Conservation (phyloP, 2,888 invertebrate genomes). For the Crematogaster levior region DNA sequence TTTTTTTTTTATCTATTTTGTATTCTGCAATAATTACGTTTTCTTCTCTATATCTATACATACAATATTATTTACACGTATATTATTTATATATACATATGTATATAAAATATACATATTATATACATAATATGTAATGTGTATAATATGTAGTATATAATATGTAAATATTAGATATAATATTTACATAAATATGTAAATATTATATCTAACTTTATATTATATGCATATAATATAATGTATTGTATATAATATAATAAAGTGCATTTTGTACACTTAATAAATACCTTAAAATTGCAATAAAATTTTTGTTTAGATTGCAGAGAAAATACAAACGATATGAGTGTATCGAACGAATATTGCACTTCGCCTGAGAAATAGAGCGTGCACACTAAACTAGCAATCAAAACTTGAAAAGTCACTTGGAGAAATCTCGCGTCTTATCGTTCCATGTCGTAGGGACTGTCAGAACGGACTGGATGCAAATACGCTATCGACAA, state of each 20-base stretch:
- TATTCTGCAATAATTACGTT: too few relatives aligned
- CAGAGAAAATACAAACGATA: not conserved
- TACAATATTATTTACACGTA: too few relatives aligned
- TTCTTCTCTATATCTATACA: too few relatives aligned
- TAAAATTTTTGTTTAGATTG: not conserved
- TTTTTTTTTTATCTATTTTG: too few relatives aligned
- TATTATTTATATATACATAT: too few relatives aligned
- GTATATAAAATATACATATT: too few relatives aligned
- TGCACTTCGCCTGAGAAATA: not conserved
- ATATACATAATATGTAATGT: too few relatives aligned
- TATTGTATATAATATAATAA: too few relatives aligned
- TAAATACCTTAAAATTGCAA: not conserved
- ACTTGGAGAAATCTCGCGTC: conserved; percentile 13
- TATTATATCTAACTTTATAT: not conserved
- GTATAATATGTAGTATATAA: too few relatives aligned
- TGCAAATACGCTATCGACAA: conserved; percentile 1
- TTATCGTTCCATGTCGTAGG: conserved; percentile 40
- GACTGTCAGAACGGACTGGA: conserved; percentile 44
- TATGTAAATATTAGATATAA: too few relatives aligned
- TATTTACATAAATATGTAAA: too few relatives aligned
- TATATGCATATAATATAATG: not conserved
- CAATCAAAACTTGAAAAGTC: not conserved
- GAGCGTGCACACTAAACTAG: not conserved
- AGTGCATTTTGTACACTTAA: not conserved
- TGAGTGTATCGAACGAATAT: not conserved